phyloP scores from a whole-genome alignment of 2,113 vertebrate genomes.

The Stictonetta naevosa region DNA sequence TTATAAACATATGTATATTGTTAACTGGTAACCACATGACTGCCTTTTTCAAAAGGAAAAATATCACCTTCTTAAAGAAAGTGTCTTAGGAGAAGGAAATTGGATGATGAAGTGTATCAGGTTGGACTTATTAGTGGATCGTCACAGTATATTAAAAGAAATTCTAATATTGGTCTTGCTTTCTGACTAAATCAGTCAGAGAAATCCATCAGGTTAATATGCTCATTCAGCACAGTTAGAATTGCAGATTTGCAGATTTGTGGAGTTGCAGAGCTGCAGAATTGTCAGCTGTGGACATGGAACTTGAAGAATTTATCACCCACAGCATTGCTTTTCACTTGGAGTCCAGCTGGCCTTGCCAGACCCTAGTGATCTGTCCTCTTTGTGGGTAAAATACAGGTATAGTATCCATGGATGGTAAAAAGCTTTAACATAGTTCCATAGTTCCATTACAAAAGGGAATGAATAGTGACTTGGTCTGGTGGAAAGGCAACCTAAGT shows the following conservation, averaged over 20 bases:
- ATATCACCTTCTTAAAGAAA: not conserved
- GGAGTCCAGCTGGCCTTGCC: not conserved
- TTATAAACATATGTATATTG: not conserved
- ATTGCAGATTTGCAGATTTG: not conserved
- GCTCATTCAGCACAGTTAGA: not conserved
- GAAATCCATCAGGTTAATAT: not conserved
- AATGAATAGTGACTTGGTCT: not conserved
- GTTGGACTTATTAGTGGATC: not conserved
- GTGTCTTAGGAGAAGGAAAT: not conserved
- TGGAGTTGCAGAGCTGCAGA: not conserved
- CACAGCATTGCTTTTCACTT: not conserved
- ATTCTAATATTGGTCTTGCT: not conserved
- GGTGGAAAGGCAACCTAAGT: not conserved
- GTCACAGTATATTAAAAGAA: not conserved
- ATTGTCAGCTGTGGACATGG: not conserved
- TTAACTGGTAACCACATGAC: not conserved
- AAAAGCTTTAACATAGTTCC: not conserved
- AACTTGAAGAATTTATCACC: not conserved
- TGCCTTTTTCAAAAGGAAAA: not conserved
- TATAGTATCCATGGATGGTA: not conserved
- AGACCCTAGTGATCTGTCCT: not conserved
- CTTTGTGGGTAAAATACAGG: not conserved
- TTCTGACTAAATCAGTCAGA: not conserved
- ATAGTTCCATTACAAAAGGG: not conserved
- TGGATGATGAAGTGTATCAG: not conserved